Evolutionary conservation across 2,113 vertebrate genomes (phyloP), one percentile per base, ranked within the genome.

Genomic region (Chrysochloris asiatica): DNA sequence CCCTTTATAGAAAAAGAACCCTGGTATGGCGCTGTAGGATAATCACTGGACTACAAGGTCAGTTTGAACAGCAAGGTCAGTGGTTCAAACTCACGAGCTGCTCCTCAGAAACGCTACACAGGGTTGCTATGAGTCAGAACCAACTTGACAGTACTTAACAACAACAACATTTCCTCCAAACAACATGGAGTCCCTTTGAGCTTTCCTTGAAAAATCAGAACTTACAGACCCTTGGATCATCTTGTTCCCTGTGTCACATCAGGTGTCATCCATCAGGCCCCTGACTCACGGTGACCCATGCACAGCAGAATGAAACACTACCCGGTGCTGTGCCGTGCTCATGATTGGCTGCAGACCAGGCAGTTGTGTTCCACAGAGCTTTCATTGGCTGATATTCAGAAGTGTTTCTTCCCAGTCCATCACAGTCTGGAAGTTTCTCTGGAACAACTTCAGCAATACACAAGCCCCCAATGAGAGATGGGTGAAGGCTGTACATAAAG

Each of bases 121-220:
- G n/a, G n/a, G n/a, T n/a, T n/a, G n/a, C n/a, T n/a, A n/a, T n/a
- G n/a, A n/a, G n/a, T n/a, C n/a, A n/a, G n/a, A n/a, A n/a, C n/a
- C n/a, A n/a, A n/a, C n/a, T n/a, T n/a, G n/a, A n/a, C n/a, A n/a
- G n/a, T n/a, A n/a, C n/a, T n/a, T n/a, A n/a, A n/a, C n/a, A n/a
- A n/a, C 10, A 78, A 26, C 45, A 43, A 50, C n/a, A 52, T 59
- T 89, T 81, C n/a, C 77, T 14, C 79, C 47, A 63, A 87, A 45
- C 8, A 78, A 13, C n/a, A n/a, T n/a, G 19, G 12, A 69, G 24
- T 83, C 41, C 28, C 43, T 56, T 54, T 89, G 52, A 47, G 13
- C 8, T 75, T 76, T 80, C 38, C 90, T 89, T 90, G 38, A 30
- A 61, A 81, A 88, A 50, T 78, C 28, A 54, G 87, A 96, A 77